phyloP scores from a whole-genome alignment of 1,140 invertebrate species.

The Drosophila bocqueti region DNA sequence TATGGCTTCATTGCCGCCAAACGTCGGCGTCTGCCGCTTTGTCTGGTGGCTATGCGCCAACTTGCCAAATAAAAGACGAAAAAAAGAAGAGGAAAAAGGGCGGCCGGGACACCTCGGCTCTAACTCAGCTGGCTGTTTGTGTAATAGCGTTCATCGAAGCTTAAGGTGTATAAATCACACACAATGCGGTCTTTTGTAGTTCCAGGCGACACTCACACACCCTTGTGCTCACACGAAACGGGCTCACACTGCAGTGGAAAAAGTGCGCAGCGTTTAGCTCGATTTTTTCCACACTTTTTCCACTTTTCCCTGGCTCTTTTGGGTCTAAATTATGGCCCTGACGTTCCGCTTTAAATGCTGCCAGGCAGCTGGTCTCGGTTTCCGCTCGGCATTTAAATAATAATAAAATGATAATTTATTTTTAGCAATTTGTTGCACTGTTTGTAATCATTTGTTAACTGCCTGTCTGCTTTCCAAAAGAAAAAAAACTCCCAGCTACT shows the following conservation, averaged over 20 bases:
- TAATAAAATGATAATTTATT: constrained; percentile 82
- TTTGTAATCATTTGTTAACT: constrained; percentile 84
- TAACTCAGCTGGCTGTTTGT: constrained; percentile 58
- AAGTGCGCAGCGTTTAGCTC: constrained; percentile 64
- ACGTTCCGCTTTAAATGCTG: constrained; percentile 61
- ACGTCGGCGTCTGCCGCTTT: constrained; percentile 78
- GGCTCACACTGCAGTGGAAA: constrained; percentile 58
- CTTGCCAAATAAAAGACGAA: constrained; percentile 60
- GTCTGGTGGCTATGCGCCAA: constrained; percentile 81
- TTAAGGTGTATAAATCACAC: constrained; percentile 83
- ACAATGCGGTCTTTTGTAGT: constrained; percentile 82
- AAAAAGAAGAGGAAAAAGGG: constrained; percentile 28
- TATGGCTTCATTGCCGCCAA: constrained; percentile 82
- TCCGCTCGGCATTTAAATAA: constrained; percentile 79
- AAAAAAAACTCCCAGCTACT: constrained; percentile 31
- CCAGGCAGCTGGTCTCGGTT: constrained; percentile 62
- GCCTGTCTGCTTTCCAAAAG: constrained; percentile 59
- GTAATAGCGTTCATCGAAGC: constrained; percentile 81
- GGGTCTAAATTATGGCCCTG: constrained; percentile 64
- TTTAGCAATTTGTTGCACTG: constrained; percentile 79
- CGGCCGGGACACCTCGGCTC: constrained; percentile 37
- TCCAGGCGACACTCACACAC: constrained; percentile 65
- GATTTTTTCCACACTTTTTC: constrained; percentile 44
- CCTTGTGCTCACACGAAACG: neutral
- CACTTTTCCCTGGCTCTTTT: constrained; percentile 29